These are phyloP conservation scores for Apteryx mantelli DNA, from an alignment of 2,113 vertebrate species.

Conservation along the genomic window DNA sequence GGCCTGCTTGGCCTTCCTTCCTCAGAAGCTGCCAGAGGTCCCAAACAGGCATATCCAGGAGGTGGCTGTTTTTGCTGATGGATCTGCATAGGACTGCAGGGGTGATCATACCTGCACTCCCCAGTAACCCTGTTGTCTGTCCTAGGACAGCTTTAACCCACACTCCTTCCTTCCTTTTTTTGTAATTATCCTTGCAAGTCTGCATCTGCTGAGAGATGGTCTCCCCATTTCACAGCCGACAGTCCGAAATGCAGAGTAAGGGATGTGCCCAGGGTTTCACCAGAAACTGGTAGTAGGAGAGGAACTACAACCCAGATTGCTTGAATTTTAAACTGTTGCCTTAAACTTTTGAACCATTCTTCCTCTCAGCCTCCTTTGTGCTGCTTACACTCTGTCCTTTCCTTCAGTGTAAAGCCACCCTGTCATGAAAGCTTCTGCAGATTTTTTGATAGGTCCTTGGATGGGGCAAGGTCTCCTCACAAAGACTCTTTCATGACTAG, in stretches of 20 bases:
- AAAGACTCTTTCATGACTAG: neutral
- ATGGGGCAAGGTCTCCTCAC: neutral
- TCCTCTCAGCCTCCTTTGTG: neutral
- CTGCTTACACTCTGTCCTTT: neutral
- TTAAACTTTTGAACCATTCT: conserved; percentile 3
- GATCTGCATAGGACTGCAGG: neutral
- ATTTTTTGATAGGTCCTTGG: neutral
- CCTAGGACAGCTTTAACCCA: neutral
- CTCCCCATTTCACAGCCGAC: neutral
- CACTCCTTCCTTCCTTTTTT: neutral
- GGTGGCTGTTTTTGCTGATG: neutral
- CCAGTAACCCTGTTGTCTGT: neutral
- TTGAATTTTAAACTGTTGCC: neutral
- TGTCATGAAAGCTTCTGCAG: neutral
- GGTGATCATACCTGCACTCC: rapidly evolving
- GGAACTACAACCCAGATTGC: neutral
- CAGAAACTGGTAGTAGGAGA: neutral
- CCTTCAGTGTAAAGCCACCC: neutral
- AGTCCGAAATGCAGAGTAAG: neutral
- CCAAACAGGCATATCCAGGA: neutral
- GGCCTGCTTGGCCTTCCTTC: neutral
- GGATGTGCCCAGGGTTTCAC: neutral
- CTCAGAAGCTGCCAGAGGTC: neutral
- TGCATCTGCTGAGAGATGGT: neutral
- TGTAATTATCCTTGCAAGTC: neutral